These are phyloP conservation scores for Nasonia giraulti DNA, from an alignment of 1,140 invertebrate genomes.

Conservation along the genomic window DNA sequence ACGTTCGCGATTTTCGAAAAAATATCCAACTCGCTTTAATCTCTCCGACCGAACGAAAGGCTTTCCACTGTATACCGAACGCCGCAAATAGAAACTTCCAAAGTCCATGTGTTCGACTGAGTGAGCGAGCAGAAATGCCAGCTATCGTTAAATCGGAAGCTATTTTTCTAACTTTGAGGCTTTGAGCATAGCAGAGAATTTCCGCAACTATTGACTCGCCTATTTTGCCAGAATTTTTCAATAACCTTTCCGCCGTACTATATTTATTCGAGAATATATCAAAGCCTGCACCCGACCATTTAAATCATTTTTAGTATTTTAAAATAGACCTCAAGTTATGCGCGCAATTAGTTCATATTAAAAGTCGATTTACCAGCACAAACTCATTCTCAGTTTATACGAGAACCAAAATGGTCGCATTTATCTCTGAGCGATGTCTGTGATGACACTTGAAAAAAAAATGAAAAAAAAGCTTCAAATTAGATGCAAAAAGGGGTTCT, in stretches of 20 bases:
- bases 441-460: too few relatives aligned
- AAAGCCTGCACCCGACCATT: too few relatives aligned
- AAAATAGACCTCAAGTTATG: too few relatives aligned
- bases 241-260: not conserved
- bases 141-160: constrained; percentile 16
- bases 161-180: constrained; percentile 38
- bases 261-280: not conserved
- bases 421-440: too few relatives aligned
- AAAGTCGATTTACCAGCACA: too few relatives aligned
- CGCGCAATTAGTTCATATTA: too few relatives aligned
- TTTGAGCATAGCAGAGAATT: not conserved
- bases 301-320: too few relatives aligned
- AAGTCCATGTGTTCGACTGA: not conserved
- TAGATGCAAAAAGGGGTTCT: too few relatives aligned
- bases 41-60: not conserved
- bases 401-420: too few relatives aligned
- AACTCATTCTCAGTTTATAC: too few relatives aligned
- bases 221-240: not conserved
- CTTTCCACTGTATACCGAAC: not conserved
- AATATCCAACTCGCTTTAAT: not conserved
- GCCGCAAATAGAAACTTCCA: constrained; percentile 33
- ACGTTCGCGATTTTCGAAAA: not conserved
- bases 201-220: constrained; percentile 13
- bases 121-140: not conserved
- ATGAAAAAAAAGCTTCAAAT: too few relatives aligned